These are phyloP conservation scores for Plestiodon gilberti DNA, from an alignment of 2,113 vertebrate genomes.

Conservation along the genomic window DNA sequence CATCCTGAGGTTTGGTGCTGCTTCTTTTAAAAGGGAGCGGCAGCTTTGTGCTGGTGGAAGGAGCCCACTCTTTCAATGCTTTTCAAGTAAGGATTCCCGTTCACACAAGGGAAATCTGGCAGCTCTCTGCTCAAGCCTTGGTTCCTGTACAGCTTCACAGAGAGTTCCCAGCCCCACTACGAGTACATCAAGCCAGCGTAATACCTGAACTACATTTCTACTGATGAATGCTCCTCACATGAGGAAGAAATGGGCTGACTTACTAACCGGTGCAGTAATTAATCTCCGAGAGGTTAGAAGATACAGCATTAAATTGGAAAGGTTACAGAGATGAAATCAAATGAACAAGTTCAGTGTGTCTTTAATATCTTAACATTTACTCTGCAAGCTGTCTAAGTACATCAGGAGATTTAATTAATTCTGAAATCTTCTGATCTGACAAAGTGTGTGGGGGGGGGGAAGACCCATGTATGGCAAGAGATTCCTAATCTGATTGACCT, in stretches of 20 bases:
- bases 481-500: constrained; percentile 62
- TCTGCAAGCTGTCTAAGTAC: constrained; percentile 65
- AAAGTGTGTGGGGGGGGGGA: constrained; percentile 51
- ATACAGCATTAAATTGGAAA: constrained; percentile 74
- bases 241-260: constrained; percentile 61
- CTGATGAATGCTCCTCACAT: constrained; percentile 55
- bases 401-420: constrained; percentile 77
- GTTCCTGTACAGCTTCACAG: constrained; percentile 38
- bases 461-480: constrained; percentile 60
- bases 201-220: constrained; percentile 51
- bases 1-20: background rate
- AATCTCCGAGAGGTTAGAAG: constrained; percentile 74
- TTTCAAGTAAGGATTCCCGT: background rate
- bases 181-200: constrained; percentile 48
- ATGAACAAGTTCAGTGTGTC: constrained; percentile 73
- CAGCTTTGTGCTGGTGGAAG: background rate
- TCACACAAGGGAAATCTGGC: background rate
- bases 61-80: background rate
- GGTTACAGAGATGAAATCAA: constrained; percentile 74
- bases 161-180: constrained; percentile 31
- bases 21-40: background rate
- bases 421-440: constrained; percentile 63
- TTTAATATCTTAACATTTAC: constrained; percentile 70
- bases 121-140: constrained; percentile 37
- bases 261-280: constrained; percentile 74